These are phyloP conservation scores for Ennomos quercinarius DNA, from an alignment of 2,888 invertebrate species.

Conservation along the genomic window DNA sequence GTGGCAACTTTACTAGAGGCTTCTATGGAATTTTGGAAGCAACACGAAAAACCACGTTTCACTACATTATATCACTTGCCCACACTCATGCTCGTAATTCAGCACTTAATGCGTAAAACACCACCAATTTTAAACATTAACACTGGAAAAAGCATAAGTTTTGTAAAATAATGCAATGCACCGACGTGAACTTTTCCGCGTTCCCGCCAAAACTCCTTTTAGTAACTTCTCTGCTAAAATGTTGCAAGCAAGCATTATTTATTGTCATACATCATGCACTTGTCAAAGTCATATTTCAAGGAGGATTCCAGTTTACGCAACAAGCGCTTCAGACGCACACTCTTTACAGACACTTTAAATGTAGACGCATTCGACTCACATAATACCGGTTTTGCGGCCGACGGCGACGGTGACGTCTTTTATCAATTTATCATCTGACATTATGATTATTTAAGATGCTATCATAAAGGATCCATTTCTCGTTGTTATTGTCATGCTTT, in stretches of 20 bases:
- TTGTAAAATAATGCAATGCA: too few species aligned
- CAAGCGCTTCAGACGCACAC: conserved; percentile 17
- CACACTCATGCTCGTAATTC: too few species aligned
- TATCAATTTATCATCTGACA: conserved; percentile 48
- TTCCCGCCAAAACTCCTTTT: too few species aligned
- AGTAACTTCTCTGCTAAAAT: conserved; percentile 22
- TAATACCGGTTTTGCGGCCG: conserved; percentile 29
- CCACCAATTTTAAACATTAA: too few species aligned
- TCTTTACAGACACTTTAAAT: conserved; percentile 16
- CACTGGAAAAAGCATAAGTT: too few species aligned
- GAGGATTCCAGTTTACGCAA: conserved; percentile 31
- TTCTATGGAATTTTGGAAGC: too few species aligned
- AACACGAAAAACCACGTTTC: too few species aligned
- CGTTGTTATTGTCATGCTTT: conserved; percentile 43
- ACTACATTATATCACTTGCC: too few species aligned
- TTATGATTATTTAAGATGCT: conserved; percentile 52
- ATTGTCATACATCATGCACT: conserved; percentile 34
- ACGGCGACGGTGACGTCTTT: conserved; percentile 4
- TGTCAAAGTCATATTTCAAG: conserved; percentile 31
- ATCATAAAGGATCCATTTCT: conserved; percentile 60
- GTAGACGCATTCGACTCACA: conserved; percentile 17
- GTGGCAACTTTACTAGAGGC: too few species aligned
- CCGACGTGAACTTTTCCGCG: too few species aligned
- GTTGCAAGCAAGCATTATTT: conserved; percentile 28
- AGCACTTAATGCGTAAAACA: too few species aligned